Percentiles rank a stretch among this genome's conserved stretches.
Conservation (phyloP, 2,888 invertebrate species). For the Tanypteryx hageni region DNA sequence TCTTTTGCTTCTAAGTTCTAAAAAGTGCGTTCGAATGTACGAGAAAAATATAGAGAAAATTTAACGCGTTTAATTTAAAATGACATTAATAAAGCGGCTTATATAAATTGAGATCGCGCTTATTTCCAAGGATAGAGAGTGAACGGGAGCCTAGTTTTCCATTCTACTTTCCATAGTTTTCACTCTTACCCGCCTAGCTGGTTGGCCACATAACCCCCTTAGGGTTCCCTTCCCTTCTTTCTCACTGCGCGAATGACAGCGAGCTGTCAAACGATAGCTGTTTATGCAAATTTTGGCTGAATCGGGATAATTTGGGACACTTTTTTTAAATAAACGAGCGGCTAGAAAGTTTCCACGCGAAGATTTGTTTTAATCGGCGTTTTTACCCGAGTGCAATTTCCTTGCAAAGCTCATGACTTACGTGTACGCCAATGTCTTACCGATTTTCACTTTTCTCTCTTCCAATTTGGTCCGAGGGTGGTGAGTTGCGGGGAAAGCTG, state of each 20-base stretch:
- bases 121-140: too few relatives aligned
- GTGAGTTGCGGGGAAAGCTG: background rate
- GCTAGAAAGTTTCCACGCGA: too few relatives aligned
- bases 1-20: too few relatives aligned
- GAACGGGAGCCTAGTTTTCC: background rate
- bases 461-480: background rate
- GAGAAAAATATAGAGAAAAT: too few relatives aligned
- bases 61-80: too few relatives aligned
- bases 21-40: too few relatives aligned
- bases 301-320: too few relatives aligned
- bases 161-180: background rate
- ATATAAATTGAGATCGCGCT: too few relatives aligned
- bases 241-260: background rate
- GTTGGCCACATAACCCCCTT: slow-evolving; percentile 29
- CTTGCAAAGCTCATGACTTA: background rate
- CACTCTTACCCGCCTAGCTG: background rate
- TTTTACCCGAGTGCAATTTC: background rate
- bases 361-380: too few relatives aligned
- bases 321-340: too few relatives aligned
- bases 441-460: background rate
- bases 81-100: too few relatives aligned
- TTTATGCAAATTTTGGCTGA: background rate
- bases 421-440: background rate
- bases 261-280: background rate
- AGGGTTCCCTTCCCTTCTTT: background rate